Evolutionary conservation across 2,888 invertebrate species (phyloP).

Genomic region (Ochlodes sylvanus): DNA sequence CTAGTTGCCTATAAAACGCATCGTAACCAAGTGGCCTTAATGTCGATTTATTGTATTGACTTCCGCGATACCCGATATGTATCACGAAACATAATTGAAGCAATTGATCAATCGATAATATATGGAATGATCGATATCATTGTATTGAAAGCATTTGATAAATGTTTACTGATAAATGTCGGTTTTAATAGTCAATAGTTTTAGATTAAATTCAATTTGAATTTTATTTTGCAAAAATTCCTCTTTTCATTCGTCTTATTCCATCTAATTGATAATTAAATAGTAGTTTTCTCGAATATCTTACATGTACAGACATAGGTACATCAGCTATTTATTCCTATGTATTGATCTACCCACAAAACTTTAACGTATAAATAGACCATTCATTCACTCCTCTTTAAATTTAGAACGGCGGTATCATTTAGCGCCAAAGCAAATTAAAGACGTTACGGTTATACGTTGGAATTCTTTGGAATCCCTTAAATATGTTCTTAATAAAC

Average conservation of each 20-base stretch:
- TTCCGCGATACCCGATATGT: conserved; percentile 30
- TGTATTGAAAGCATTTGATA: conserved; percentile 24
- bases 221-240: too few species aligned
- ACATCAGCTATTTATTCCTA: too few species aligned
- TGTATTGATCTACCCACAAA: too few species aligned
- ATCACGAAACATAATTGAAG: conserved; percentile 33
- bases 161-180: conserved; percentile 2
- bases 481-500: conserved; percentile 36
- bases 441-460: conserved; percentile 22
- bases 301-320: too few species aligned
- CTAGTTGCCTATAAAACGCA: background rate
- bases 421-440: conserved; percentile 32
- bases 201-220: background rate
- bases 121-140: conserved; percentile 18
- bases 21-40: conserved; percentile 1
- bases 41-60: conserved; percentile 21
- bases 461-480: conserved; percentile 23
- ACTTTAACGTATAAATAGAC: background rate
- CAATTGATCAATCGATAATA: conserved; percentile 26
- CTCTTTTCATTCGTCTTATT: too few species aligned
- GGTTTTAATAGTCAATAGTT: background rate
- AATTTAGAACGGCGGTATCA: conserved; percentile 5
- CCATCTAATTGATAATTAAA: too few species aligned
- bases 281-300: too few species aligned
- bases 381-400: background rate